Conservation (phyloP, 2,797 vertebrate species). For the Scarus forsteni region DNA sequence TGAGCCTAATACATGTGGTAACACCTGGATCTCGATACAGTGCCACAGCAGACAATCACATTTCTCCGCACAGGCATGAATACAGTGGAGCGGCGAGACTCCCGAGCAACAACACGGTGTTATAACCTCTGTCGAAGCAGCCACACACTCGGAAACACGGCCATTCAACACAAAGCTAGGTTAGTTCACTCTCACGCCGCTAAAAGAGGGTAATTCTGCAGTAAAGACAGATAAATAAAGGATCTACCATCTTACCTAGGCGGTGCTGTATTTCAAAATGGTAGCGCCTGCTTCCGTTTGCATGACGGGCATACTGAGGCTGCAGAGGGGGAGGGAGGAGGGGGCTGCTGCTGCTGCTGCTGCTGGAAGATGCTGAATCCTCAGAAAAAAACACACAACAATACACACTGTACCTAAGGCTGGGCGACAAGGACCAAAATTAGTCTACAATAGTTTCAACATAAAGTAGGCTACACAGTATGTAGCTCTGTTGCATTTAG, state of each 20-base stretch:
- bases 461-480: too few species aligned
- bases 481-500: too few species aligned
- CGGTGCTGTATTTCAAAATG: slow-evolving; percentile 88
- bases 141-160: slow-evolving; percentile 2
- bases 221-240: slow-evolving; percentile 40
- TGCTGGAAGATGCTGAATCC: slow-evolving; percentile 56
- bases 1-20: accelerated
- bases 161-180: neutral
- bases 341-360: slow-evolving; percentile 23
- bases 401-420: neutral
- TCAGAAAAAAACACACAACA: slow-evolving; percentile 21
- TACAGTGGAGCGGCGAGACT: slow-evolving; percentile 50
- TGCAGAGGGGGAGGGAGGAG: slow-evolving; percentile 52
- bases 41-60: slow-evolving; percentile 35
- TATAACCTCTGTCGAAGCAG: neutral
- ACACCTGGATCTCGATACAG: slow-evolving; percentile 4
- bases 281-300: slow-evolving; percentile 88
- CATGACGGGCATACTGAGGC: slow-evolving; percentile 75
- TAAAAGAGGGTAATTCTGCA: neutral
- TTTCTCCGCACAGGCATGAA: slow-evolving; percentile 47
- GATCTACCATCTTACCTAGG: slow-evolving; percentile 87
- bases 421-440: neutral
- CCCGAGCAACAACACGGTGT: slow-evolving; percentile 19
- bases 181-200: neutral
- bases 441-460: too few species aligned